Base-by-base conservation (phyloP, 2,888 invertebrate species). In the Sclerodermus sp. region DNA sequence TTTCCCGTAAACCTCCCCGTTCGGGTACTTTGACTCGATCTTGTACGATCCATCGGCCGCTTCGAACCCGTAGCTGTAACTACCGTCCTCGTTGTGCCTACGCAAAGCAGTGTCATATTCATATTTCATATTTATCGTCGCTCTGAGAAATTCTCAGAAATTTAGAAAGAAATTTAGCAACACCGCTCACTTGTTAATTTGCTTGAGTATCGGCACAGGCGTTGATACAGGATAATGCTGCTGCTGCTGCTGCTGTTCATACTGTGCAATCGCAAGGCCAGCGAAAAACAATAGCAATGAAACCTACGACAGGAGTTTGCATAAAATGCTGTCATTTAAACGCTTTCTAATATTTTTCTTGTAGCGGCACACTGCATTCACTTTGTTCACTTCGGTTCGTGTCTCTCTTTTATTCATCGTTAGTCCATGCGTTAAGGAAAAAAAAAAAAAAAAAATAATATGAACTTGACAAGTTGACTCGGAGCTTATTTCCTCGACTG, bases 51-150 rank as follows among this genome's bases (percentile, higher is more conserved):
- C 91, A 70, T 93, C 93, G 0, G 91, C 93, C 0, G 85, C 89
- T 77, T 93, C 93, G 77, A 90, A 93, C 0, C 92, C 93, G 70
- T 88, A 93, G 66, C 90, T 91, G 79, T 93, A 93, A 10, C 91
- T 91, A 0, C 91, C 92, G 61, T 93, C 92, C 58, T 90, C 91
- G 74, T 92, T 91, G 76, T 92, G 91, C 55, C 86, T 84, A 81
- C 8, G 36, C 12, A 12, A 34, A 8, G 45, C 17, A 32, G 43
- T 29, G 8, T 29, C 15, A 41, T 2, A 14, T 44, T 2, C 17
- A 13, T 10, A 15, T 0, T 41, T 16, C 12, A 12, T 41, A 18
- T 12, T 12, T 5, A 13, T 0, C 23, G 16, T 23, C 23, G 16
- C 16, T 23, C 6, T 23, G 29, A 23, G 23, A 23, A 8, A 5